Evolutionary conservation across 2,113 vertebrate species (phyloP).

Genomic region (Pedionomus torquatus): DNA sequence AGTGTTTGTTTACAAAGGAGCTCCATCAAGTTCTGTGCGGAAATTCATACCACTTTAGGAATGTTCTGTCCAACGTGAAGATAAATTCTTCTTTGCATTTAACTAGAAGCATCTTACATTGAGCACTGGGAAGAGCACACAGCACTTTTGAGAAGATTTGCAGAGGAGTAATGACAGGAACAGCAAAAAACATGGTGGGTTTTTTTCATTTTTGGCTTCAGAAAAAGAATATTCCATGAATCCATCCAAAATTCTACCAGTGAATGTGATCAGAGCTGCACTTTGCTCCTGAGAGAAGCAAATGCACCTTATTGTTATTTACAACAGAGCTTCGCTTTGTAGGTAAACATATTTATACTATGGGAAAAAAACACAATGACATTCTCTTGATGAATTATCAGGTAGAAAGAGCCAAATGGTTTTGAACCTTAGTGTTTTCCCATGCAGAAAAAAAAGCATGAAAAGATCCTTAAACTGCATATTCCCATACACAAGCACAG

Average conservation of each 20-base stretch:
- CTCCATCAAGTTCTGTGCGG: not conserved
- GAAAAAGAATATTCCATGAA: not conserved
- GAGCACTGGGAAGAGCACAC: not conserved
- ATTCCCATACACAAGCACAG: not conserved
- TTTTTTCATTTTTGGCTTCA: not conserved
- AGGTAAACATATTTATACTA: not conserved
- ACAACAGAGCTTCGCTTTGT: not conserved
- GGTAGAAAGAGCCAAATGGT: not conserved
- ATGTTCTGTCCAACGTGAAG: not conserved
- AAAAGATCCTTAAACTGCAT: not conserved
- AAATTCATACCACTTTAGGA: not conserved
- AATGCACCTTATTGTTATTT: not conserved
- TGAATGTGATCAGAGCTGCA: not conserved
- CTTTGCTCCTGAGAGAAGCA: not conserved
- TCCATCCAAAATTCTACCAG: not conserved
- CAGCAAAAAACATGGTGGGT: not conserved
- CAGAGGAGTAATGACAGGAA: not conserved
- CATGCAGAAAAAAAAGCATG: not conserved
- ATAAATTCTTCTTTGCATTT: not conserved
- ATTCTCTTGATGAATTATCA: not conserved
- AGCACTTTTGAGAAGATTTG: not conserved
- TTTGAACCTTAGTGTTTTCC: not conserved
- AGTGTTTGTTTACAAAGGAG: not conserved
- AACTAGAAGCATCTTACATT: not conserved
- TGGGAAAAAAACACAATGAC: not conserved